phyloP scores from a whole-genome alignment of 2,797 vertebrate species.

The Amblyopsis hoosieri region DNA sequence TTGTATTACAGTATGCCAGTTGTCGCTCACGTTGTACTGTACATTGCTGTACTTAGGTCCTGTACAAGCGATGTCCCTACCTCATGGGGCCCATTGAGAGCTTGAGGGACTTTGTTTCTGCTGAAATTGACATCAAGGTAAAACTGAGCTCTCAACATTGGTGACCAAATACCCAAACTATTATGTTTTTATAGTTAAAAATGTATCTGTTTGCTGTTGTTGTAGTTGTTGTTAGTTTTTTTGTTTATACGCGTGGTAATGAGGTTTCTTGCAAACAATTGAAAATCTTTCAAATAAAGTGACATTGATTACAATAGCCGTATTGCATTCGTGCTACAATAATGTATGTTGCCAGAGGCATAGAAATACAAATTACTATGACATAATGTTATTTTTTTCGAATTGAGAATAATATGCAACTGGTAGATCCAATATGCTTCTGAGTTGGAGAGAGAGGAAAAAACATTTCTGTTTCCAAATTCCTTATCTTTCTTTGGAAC shows the following conservation, averaged over 20 bases:
- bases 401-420: conserved; percentile 3
- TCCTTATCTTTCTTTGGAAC: conserved; percentile 64
- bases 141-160: conserved; percentile 2
- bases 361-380: background rate
- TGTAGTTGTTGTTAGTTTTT: no score
- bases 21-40: conserved; percentile 4
- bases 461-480: conserved; percentile 46
- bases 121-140: conserved; percentile 90
- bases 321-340: background rate
- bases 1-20: background rate
- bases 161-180: background rate
- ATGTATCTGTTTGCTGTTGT: no score
- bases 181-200: no score
- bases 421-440: background rate
- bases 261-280: background rate
- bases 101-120: conserved; percentile 77
- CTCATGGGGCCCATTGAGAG: conserved; percentile 85
- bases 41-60: conserved; percentile 71
- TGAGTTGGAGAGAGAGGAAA: conserved; percentile 8
- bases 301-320: background rate
- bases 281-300: conserved; percentile 3
- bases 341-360: conserved; percentile 2
- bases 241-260: no score
- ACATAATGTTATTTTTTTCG: conserved; percentile 10
- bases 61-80: conserved; percentile 86